phyloP scores from a whole-genome alignment of 2,797 vertebrate genomes.

The Austrolebias charrua region DNA sequence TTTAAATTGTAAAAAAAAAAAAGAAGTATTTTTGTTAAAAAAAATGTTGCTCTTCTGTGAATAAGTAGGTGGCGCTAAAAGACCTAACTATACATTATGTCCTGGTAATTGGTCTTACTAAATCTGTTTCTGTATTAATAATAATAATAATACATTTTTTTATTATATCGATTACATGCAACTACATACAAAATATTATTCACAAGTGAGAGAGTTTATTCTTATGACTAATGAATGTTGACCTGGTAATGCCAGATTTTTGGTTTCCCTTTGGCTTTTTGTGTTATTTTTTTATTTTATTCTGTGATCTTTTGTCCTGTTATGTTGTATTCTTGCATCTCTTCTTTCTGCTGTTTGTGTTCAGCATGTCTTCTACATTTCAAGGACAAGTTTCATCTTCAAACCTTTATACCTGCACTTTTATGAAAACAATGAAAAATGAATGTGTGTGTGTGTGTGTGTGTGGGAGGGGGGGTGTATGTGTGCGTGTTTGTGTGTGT shows the following conservation, averaged over 20 bases:
- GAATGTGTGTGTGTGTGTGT: constrained; percentile 6
- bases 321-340: background rate
- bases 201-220: background rate
- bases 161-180: too few species aligned
- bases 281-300: too few species aligned
- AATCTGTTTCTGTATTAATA: too few species aligned
- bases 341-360: background rate
- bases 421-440: constrained; percentile 1
- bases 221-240: background rate
- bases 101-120: too few species aligned
- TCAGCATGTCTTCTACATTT: constrained; percentile 15
- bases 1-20: too few species aligned
- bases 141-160: too few species aligned
- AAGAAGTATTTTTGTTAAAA: background rate
- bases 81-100: too few species aligned
- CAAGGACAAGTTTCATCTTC: constrained; percentile 7
- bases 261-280: too few species aligned
- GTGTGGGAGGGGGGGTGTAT: background rate
- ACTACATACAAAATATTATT: background rate
- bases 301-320: too few species aligned
- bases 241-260: too few species aligned
- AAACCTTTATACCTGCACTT: constrained; percentile 5
- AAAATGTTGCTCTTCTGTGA: background rate
- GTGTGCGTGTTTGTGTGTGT: too few species aligned
- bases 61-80: background rate